A percentile compares a stretch with the other conserved stretches of the same genome.
Evolutionary conservation across 92 coral and sea anemone genomes (phyloP).

Genomic region (Anthopleura xanthogrammica): DNA sequence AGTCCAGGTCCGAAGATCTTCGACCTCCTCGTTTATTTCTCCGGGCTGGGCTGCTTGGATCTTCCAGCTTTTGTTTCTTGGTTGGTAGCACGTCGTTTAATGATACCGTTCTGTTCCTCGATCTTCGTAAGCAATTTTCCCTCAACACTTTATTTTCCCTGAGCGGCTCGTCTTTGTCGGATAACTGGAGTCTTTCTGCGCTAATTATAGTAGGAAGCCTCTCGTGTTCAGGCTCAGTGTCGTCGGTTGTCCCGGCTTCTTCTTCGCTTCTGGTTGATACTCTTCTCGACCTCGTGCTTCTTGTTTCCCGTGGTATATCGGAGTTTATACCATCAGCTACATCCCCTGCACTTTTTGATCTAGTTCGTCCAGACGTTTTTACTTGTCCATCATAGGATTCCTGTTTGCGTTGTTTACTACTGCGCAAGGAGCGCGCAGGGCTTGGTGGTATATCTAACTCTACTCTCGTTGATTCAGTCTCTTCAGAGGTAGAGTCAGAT

Average conservation of each 20-base stretch:
- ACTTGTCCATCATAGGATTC: not conserved
- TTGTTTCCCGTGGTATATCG: conserved; percentile 9
- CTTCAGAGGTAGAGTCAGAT: conserved; percentile 32
- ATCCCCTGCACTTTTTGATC: conserved; percentile 20
- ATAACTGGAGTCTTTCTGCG: not conserved
- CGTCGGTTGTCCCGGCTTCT: not conserved
- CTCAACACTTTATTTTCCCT: conserved; percentile 25
- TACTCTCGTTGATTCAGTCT: conserved; percentile 7
- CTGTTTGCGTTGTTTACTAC: conserved; percentile 7
- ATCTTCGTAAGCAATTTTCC: conserved; percentile 18
- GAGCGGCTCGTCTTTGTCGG: not conserved
- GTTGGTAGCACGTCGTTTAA: conserved; percentile 7
- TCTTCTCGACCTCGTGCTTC: conserved; percentile 19
- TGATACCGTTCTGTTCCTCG: conserved; percentile 19
- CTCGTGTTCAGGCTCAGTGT: not conserved
- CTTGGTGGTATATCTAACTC: not conserved
- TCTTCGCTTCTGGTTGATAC: conserved; percentile 17
- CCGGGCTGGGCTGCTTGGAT: not conserved
- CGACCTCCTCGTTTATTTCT: not conserved
- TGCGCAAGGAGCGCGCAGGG: conserved; percentile 29
- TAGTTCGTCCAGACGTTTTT: not conserved
- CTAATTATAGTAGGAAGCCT: not conserved
- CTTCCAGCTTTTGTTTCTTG: conserved; percentile 17
- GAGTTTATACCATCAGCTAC: not conserved
- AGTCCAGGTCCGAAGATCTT: conserved; percentile 7